Conservation (phyloP, 2,113 vertebrate species). For the Poeciliopsis turrubarensis region DNA sequence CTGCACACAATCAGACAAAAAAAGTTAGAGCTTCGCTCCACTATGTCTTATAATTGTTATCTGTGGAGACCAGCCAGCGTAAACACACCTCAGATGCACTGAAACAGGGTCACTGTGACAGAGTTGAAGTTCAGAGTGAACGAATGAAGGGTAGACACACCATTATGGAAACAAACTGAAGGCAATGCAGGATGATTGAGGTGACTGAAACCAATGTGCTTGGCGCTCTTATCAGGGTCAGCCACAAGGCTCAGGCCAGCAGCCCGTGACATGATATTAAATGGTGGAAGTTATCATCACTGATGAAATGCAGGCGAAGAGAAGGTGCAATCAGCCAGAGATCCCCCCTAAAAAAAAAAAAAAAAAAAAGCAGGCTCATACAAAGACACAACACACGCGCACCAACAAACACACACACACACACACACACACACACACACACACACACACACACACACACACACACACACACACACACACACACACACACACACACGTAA, state of each 20-base stretch:
- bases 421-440: too few relatives aligned
- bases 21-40: neutral
- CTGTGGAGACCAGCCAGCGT: slow-evolving; percentile 24
- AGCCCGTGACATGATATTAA: slow-evolving; percentile 58
- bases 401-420: too few relatives aligned
- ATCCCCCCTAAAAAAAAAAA: slow-evolving; percentile 24
- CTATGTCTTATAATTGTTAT: slow-evolving; percentile 1
- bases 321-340: slow-evolving; percentile 45
- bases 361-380: too few relatives aligned
- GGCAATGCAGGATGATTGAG: slow-evolving; percentile 50
- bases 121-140: slow-evolving; percentile 41
- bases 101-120: slow-evolving; percentile 46
- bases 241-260: slow-evolving; percentile 59
- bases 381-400: too few relatives aligned
- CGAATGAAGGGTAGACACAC: slow-evolving; percentile 45
- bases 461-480: too few relatives aligned
- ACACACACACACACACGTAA: slow-evolving; percentile 9
- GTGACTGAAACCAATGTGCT: slow-evolving; percentile 40
- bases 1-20: slow-evolving; percentile 7
- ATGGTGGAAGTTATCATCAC: slow-evolving; percentile 56
- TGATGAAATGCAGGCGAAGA: slow-evolving; percentile 48
- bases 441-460: too few relatives aligned
- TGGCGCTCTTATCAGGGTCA: slow-evolving; percentile 69
- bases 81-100: slow-evolving; percentile 40
- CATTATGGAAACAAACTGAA: slow-evolving; percentile 52